A percentile compares a stretch with the other conserved stretches of the same genome.
Conservation (phyloP, 1,140 invertebrate genomes). For the Tetramorium alpestre region DNA sequence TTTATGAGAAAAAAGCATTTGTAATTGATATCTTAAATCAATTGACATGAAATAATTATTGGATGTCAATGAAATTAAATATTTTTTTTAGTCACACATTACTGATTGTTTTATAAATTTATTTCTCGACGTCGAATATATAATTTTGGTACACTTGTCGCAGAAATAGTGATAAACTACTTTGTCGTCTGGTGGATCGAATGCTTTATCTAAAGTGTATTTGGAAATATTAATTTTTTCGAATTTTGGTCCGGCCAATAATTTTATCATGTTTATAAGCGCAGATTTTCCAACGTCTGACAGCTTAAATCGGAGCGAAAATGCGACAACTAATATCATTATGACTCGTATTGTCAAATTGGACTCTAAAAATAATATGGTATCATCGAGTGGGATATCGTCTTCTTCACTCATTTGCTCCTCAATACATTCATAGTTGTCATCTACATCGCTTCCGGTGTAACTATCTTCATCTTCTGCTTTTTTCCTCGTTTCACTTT, state of each 20-base stretch:
- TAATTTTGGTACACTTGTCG: background rate
- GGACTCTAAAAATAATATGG: background rate
- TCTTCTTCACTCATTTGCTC: conserved; percentile 12
- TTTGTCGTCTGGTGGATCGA: conserved; percentile 16
- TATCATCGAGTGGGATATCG: background rate
- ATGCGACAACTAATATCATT: background rate
- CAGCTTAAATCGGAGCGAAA: background rate
- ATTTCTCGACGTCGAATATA: background rate
- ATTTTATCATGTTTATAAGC: conserved; percentile 25
- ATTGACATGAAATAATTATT: conserved; percentile 20
- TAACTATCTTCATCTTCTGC: background rate
- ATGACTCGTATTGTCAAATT: conserved; percentile 19
- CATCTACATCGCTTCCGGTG: conserved; percentile 2
- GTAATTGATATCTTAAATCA: conserved; percentile 17
- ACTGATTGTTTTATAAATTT: background rate
- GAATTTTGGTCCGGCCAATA: conserved; percentile 23
- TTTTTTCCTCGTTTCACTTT: background rate
- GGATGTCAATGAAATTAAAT: conserved; percentile 5
- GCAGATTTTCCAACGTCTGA: background rate
- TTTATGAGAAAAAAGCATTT: background rate
- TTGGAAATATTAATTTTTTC: conserved; percentile 21
- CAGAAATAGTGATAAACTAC: conserved; percentile 20
- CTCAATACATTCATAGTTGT: background rate
- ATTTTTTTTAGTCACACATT: background rate
- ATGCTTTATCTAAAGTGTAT: conserved; percentile 3